phyloP scores from a whole-genome alignment of 92 coral and sea anemone genomes.

The Pocillopora grandis region DNA sequence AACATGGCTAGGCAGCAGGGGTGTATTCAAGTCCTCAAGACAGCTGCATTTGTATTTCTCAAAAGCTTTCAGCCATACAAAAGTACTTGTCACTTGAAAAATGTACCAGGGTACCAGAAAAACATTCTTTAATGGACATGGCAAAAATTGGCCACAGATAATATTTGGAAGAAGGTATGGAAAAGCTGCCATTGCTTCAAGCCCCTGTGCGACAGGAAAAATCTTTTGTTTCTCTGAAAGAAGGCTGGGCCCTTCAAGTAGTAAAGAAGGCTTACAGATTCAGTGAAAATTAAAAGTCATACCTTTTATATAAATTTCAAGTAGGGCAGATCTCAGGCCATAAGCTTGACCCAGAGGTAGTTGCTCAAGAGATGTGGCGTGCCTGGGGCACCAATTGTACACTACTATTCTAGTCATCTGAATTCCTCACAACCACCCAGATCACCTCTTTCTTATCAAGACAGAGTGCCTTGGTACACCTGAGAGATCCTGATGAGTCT shows the following conservation, averaged over 20 bases:
- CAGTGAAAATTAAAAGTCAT: conserved; percentile 19
- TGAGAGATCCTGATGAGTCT: conserved; percentile 15
- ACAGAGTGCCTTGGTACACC: conserved; percentile 35
- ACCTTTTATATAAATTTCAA: conserved; percentile 35
- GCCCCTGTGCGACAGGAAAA: conserved; percentile 11
- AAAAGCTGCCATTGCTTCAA: conserved; percentile 33
- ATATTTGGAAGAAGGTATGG: conserved; percentile 43
- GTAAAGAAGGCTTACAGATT: too few relatives aligned
- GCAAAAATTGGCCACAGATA: conserved; percentile 53
- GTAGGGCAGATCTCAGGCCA: conserved; percentile 40
- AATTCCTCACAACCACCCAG: conserved; percentile 4
- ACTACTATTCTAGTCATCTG: conserved; percentile 30
- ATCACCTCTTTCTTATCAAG: conserved; percentile 25
- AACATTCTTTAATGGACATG: conserved; percentile 47
- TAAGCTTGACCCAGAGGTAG: conserved; percentile 32
- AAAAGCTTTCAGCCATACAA: conserved; percentile 44
- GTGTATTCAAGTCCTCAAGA: conserved; percentile 38
- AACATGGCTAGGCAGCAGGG: conserved; percentile 16
- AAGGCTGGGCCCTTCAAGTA: not conserved
- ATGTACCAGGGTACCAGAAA: conserved; percentile 40
- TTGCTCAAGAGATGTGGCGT: conserved; percentile 35
- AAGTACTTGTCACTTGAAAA: conserved; percentile 48
- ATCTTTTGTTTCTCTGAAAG: too few relatives aligned
- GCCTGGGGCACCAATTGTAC: conserved; percentile 31
- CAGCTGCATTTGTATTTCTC: conserved; percentile 19